Evolutionary conservation across 2,113 vertebrate genomes (phyloP), one percentile per base, ranked within the genome.

Genomic region (Aegypius monachus): DNA sequence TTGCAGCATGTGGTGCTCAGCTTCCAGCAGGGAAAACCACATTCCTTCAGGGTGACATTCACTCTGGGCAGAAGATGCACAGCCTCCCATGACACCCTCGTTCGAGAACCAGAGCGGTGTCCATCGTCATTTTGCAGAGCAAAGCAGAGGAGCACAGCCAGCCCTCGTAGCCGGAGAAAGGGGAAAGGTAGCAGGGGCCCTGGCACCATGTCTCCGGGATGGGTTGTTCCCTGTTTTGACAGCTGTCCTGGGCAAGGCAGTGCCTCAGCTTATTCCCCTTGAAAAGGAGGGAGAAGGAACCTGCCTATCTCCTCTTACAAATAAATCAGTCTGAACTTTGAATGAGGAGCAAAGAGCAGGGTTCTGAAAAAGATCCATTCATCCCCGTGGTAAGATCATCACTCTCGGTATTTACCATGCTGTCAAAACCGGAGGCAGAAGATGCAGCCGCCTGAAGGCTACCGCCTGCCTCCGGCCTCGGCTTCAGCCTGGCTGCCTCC

Each of bases 391-490:
- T 83, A 59, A 62, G 63, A 62, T 67, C 18, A 56, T 73, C 43
- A 6, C 34, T 89, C 42, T 55, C 2, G 2, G 55, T 11, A 40
- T 59, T 89, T 27, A 56, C 38, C 4, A 4, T 34, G n/a, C 47
- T 74, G 56, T 27, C 88, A 77, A 47, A 86, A 48, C 2, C 3
- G 2, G 85, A 72, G 61, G 90, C 47, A 85, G 82, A 32, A 86
- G 45, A n/a, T 20, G 40, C 74, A 90, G 66, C 45, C 53, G 58
- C 58, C 40, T 9, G 1, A 56, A 82, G 52, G 48, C 47, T 25
- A 42, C 25, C 6, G 0, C 31, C 20, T 77, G 72, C 25, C 45
- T 40, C 48, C 50, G 38, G 59, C 65, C 38, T 67, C 0, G 0
- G 61, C 55, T 95, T 21, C 59, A 90, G 59, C 82, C 83, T 27